A percentile compares a stretch with the other conserved stretches of the same genome.
Conservation (phyloP, 2,888 invertebrate species). For the Unio delphinus region DNA sequence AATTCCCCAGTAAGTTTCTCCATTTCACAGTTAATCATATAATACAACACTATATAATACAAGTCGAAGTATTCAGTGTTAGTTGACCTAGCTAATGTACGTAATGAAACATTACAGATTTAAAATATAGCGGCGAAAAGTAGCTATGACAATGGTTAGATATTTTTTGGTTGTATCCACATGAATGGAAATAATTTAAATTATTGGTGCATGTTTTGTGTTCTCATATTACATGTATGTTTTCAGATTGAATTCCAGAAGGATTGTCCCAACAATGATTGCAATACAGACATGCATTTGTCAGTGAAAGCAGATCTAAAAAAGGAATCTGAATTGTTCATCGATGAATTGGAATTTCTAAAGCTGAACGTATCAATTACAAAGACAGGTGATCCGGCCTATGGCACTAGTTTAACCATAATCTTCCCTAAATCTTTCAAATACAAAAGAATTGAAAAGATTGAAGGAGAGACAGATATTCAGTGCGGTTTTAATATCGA, state of each 20-base stretch:
- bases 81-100: too few species aligned
- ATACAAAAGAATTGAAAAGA: conserved; percentile 24
- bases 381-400: conserved; percentile 49
- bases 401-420: conserved; percentile 38
- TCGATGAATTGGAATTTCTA: conserved; percentile 40
- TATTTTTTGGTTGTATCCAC: too few species aligned
- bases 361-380: conserved; percentile 35
- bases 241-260: conserved; percentile 39
- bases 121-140: too few species aligned
- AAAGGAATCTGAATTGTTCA: conserved; percentile 20
- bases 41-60: too few species aligned
- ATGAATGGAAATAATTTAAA: too few species aligned
- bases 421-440: conserved; percentile 31
- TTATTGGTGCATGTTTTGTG: not conserved
- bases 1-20: too few species aligned
- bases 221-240: not conserved
- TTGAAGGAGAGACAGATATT: conserved; percentile 23
- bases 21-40: too few species aligned
- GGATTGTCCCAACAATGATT: conserved; percentile 42
- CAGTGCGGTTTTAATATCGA: conserved; percentile 11
- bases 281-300: conserved; percentile 40
- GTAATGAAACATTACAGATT: too few species aligned
- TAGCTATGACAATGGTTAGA: too few species aligned
- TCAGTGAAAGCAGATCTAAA: conserved; percentile 14
- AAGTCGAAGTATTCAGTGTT: too few species aligned